A percentile compares a stretch with the other conserved stretches of the same genome.
phyloP scores from a whole-genome alignment of 2,797 vertebrate genomes.

The Halcyon chelicuti region DNA sequence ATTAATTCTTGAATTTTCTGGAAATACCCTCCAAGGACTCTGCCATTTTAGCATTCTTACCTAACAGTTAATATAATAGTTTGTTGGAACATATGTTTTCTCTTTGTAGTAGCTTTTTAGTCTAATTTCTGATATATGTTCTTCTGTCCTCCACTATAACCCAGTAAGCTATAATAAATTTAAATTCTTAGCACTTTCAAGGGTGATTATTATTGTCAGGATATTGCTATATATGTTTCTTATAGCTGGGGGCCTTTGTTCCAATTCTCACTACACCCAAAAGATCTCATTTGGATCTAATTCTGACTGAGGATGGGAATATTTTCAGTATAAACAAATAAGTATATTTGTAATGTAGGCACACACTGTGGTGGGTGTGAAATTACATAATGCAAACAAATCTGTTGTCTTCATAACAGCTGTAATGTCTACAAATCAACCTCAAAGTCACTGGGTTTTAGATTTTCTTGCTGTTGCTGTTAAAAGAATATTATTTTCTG shows the following conservation, averaged over 20 bases:
- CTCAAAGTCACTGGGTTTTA: not conserved
- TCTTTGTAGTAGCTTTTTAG: slow-evolving; percentile 7
- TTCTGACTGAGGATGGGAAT: slow-evolving; percentile 3
- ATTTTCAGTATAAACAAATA: not conserved
- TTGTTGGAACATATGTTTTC: slow-evolving; percentile 1
- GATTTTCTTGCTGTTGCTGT: not conserved
- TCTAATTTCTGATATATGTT: slow-evolving; percentile 9
- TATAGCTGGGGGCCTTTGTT: slow-evolving; percentile 1
- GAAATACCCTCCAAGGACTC: not conserved
- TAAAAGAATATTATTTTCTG: slow-evolving; percentile 8
- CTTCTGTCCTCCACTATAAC: not conserved
- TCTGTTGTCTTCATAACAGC: slow-evolving; percentile 31
- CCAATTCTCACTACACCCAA: slow-evolving; percentile 3
- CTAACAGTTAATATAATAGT: not conserved
- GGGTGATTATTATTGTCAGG: slow-evolving; percentile 26
- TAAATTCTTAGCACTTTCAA: slow-evolving; percentile 26
- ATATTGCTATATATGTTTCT: slow-evolving; percentile 26
- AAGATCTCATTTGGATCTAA: slow-evolving; percentile 53
- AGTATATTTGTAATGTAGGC: slow-evolving; percentile 13
- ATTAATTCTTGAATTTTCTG: not conserved
- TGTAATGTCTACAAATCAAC: not conserved
- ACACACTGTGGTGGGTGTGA: not conserved
- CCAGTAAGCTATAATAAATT: slow-evolving; percentile 14
- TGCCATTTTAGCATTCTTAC: not conserved
- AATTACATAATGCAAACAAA: slow-evolving; percentile 59